Evolutionary conservation across 2,113 vertebrate genomes (phyloP).

Genomic region (Eidolon helvum): DNA sequence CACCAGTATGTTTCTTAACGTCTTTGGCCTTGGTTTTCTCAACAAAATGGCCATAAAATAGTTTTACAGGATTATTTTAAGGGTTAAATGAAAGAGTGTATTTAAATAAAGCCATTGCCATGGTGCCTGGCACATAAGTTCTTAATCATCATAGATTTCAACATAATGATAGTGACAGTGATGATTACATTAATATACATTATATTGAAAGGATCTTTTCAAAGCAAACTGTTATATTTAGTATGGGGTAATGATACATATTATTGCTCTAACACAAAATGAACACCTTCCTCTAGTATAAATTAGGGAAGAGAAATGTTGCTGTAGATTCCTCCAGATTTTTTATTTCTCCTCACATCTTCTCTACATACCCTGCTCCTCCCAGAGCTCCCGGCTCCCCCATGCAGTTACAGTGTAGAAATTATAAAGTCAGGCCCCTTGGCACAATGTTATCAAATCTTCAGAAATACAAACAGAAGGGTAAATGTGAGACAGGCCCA

Average conservation of each 20-base stretch:
- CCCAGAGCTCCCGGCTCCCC: not conserved
- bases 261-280: not conserved
- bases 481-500: rapidly evolving
- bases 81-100: not conserved
- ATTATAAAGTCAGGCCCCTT: not conserved
- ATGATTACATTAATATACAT: not conserved
- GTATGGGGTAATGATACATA: not conserved
- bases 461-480: not conserved
- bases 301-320: not conserved
- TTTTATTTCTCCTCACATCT: not conserved
- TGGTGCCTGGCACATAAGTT: not conserved
- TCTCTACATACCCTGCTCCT: not conserved
- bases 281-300: not conserved
- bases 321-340: not conserved
- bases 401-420: not conserved
- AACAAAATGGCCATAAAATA: not conserved
- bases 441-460: not conserved
- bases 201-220: not conserved
- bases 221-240: not conserved
- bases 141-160: not conserved
- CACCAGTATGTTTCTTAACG: not conserved
- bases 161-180: not conserved
- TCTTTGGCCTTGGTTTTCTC: not conserved
- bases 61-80: not conserved
- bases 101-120: not conserved